These are phyloP conservation scores for Antedon mediterranea DNA, from an alignment of 53 echinoderm and acorn worm species.

Conservation along the genomic window DNA sequence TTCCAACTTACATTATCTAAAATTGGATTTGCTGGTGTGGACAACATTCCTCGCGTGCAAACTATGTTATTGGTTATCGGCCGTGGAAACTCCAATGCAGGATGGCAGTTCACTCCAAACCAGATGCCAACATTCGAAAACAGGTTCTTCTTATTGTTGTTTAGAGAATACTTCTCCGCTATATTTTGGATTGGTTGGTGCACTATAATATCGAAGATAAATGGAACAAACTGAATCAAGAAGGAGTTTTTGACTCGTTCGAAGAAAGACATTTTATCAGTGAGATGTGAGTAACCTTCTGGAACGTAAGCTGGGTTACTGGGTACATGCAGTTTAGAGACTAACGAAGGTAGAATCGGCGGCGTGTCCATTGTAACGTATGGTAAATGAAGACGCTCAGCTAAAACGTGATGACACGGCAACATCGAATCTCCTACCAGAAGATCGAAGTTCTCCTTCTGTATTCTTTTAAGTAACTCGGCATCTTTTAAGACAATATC, in stretches of 20 bases:
- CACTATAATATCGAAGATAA: background rate
- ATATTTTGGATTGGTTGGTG: background rate
- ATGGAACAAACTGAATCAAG: background rate
- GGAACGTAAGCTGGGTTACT: constrained; percentile 32
- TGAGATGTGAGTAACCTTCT: constrained; percentile 6
- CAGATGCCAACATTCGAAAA: background rate
- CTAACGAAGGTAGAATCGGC: constrained; percentile 9
- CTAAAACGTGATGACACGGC: constrained; percentile 7
- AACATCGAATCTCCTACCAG: constrained; percentile 11
- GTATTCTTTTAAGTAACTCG: background rate
- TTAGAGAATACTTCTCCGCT: background rate
- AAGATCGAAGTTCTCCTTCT: constrained; percentile 9
- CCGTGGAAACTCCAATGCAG: background rate
- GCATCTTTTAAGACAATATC: background rate
- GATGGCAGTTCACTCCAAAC: background rate
- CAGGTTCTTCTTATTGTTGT: background rate
- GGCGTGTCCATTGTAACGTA: constrained; percentile 12
- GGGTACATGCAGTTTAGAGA: constrained; percentile 11
- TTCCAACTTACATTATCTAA: background rate
- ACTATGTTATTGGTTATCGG: background rate
- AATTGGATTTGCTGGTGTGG: background rate
- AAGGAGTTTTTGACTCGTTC: constrained; percentile 8
- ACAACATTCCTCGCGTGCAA: background rate
- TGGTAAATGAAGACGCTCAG: constrained; percentile 5
- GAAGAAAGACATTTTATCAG: constrained; percentile 25